A percentile compares a stretch with the other conserved stretches of the same genome.
Conservation (phyloP, 1,140 invertebrate species). For the Aphaenogaster rudis region DNA sequence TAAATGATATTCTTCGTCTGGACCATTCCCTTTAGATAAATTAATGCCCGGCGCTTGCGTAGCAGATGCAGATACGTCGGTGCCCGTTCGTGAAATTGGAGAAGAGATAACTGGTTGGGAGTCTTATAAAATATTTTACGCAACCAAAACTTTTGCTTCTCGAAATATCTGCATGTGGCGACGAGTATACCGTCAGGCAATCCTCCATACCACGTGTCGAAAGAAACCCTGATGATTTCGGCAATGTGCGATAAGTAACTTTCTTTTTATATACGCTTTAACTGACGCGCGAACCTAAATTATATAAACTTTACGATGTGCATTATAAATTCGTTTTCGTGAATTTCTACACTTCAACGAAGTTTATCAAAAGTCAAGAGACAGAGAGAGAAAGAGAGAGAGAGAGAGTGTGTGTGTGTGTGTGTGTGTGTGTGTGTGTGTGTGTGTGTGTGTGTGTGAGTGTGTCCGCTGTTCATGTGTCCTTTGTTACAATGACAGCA, state of each 20-base stretch:
- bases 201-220: constrained; percentile 4
- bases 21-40: constrained; percentile 36
- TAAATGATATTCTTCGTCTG: constrained; percentile 33
- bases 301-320: constrained; percentile 14
- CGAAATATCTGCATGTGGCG: neutral
- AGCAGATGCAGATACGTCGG: constrained; percentile 18
- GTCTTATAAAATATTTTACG: constrained; percentile 15
- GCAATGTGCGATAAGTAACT: constrained; percentile 19
- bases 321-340: neutral
- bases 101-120: constrained; percentile 9
- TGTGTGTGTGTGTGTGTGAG: no score
- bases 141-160: neutral
- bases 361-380: neutral
- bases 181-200: neutral
- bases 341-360: neutral
- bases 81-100: constrained; percentile 23
- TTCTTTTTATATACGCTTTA: constrained; percentile 9
- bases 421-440: no score
- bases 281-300: neutral
- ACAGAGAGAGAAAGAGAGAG: neutral
- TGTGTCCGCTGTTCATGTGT: no score
- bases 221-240: constrained; percentile 25
- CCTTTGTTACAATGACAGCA: no score
- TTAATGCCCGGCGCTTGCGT: neutral
- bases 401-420: no score